phyloP scores from a whole-genome alignment of 1,140 invertebrate species.

The Hylaeus volcanicus region DNA sequence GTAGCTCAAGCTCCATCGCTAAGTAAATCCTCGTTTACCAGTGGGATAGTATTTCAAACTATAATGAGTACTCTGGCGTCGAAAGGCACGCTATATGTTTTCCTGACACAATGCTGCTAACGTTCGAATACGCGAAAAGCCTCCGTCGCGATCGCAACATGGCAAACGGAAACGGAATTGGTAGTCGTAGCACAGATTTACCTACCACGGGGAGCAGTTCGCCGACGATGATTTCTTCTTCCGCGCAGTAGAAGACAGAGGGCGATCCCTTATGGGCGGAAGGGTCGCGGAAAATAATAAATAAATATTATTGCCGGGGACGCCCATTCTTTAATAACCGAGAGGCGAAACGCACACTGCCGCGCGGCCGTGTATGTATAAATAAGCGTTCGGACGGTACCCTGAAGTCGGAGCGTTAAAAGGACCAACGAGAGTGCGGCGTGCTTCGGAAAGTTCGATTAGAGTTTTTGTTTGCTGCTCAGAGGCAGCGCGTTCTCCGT shows the following conservation, averaged over 20 bases:
- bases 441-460: conserved; percentile 71
- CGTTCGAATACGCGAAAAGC: no score
- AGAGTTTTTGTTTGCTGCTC: conserved; percentile 69
- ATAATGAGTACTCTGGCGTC: no score
- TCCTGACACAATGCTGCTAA: no score
- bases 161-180: not conserved
- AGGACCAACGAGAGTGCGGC: conserved; percentile 51
- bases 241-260: conserved; percentile 17
- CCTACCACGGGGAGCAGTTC: not conserved
- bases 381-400: conserved; percentile 55
- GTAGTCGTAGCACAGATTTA: not conserved
- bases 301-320: conserved; percentile 66
- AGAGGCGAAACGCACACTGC: conserved; percentile 35
- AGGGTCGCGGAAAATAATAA: conserved; percentile 61
- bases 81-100: no score
- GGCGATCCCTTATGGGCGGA: conserved; percentile 40
- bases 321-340: conserved; percentile 68
- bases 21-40: no score
- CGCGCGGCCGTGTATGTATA: conserved; percentile 30
- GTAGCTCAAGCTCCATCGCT: no score
- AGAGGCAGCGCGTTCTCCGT: conserved; percentile 37
- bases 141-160: not conserved
- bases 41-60: no score
- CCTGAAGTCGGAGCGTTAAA: conserved; percentile 55
- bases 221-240: conserved; percentile 6